Conservation (phyloP, 2,113 vertebrate species). For the Nanorana parkeri region DNA sequence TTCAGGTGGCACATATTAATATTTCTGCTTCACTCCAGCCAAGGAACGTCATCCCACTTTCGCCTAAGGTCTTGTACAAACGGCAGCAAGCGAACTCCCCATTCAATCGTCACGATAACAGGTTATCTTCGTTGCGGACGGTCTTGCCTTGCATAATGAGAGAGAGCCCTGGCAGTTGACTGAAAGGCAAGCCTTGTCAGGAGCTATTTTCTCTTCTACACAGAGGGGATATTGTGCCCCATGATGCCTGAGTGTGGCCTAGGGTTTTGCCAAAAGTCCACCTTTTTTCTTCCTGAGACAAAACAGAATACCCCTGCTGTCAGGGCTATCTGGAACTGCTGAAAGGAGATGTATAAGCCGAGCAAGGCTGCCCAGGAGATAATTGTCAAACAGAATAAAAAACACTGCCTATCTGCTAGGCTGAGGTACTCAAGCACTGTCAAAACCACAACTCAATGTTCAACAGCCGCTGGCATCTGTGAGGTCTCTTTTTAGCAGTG, state of each 20-base stretch:
- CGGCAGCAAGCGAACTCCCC: conserved; percentile 50
- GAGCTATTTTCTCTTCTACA: conserved; percentile 75
- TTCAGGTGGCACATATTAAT: background rate
- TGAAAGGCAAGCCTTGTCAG: conserved; percentile 83
- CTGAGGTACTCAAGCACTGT: conserved; percentile 65
- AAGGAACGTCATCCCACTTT: background rate
- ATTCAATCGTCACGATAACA: conserved; percentile 64
- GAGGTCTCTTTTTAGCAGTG: conserved; percentile 64
- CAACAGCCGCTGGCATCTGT: conserved; percentile 75
- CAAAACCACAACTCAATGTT: conserved; percentile 75
- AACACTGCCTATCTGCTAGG: conserved; percentile 70
- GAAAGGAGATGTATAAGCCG: conserved; percentile 70
- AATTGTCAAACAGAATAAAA: conserved; percentile 75
- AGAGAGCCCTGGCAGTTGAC: conserved; percentile 71
- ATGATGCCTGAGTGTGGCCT: conserved; percentile 69
- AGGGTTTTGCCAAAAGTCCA: conserved; percentile 69
- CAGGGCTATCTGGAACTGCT: conserved; percentile 71
- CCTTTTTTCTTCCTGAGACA: conserved; percentile 75
- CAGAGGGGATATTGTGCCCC: conserved; percentile 78
- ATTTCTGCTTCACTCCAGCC: conserved; percentile 16
- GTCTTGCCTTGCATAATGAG: conserved; percentile 67
- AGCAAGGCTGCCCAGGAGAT: conserved; percentile 71
- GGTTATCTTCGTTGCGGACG: conserved; percentile 65
- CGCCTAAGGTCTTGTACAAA: conserved; percentile 47
- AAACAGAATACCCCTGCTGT: conserved; percentile 73